A percentile compares a stretch with the other conserved stretches of the same genome.
These are phyloP conservation scores for Philypnodon macrostomus DNA, from an alignment of 2,797 vertebrate species.

Conservation along the genomic window DNA sequence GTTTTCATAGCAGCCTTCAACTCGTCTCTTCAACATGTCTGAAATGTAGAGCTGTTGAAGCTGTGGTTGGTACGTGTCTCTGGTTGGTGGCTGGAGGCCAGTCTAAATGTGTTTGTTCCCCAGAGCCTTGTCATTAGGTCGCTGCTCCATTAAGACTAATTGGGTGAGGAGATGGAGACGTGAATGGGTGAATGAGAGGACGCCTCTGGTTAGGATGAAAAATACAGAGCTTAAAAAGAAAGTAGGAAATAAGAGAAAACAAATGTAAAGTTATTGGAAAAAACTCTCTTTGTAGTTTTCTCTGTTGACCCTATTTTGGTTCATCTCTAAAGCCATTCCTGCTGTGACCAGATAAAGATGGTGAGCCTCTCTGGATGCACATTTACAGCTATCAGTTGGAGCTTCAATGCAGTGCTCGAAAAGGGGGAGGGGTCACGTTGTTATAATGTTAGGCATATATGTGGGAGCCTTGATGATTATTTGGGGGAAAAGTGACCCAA, in stretches of 20 bases:
- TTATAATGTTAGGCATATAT: too few relatives aligned
- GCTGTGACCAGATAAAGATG: constrained; percentile 53
- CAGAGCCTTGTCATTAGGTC: constrained; percentile 64
- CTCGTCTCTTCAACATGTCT: constrained; percentile 36
- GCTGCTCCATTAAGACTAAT: constrained; percentile 70
- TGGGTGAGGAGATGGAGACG: constrained; percentile 60
- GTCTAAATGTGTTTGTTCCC: constrained; percentile 72
- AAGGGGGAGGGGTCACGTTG: constrained; percentile 16
- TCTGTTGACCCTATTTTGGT: constrained; percentile 1
- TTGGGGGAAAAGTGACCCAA: too few relatives aligned
- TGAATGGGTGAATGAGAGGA: constrained; percentile 31
- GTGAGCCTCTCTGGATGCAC: constrained; percentile 34
- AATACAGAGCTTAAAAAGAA: constrained; percentile 13
- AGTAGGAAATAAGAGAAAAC: not conserved
- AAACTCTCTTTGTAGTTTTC: not conserved
- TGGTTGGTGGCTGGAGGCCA: constrained; percentile 47
- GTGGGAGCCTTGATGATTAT: too few relatives aligned
- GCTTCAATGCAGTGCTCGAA: constrained; percentile 17
- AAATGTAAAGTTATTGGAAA: constrained; percentile 4
- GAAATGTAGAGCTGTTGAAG: constrained; percentile 38
- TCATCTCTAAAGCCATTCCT: constrained; percentile 29
- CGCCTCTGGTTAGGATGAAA: constrained; percentile 32
- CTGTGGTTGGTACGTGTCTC: constrained; percentile 36
- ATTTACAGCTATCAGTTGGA: constrained; percentile 36
- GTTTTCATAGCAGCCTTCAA: too few relatives aligned